Conservation (phyloP, 2,113 vertebrate species). For the Tympanuchus pallidicinctus region DNA sequence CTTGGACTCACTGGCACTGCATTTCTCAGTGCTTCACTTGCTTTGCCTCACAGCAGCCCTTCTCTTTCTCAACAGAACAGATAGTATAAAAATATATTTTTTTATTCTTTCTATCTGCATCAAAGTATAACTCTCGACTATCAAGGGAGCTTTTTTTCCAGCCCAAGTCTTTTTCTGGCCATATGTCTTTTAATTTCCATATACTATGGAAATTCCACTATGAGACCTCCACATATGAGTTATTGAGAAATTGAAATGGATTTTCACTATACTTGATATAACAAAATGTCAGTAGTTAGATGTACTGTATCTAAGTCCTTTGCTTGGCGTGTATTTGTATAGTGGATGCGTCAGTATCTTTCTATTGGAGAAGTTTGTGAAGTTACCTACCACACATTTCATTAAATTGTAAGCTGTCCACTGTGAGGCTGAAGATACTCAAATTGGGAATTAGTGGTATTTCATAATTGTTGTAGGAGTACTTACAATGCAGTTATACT, state of each 20-base stretch:
- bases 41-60: background rate
- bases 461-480: conserved; percentile 49
- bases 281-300: background rate
- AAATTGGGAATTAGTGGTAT: conserved; percentile 56
- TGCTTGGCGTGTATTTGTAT: background rate
- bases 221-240: background rate
- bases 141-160: background rate
- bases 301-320: background rate
- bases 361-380: background rate
- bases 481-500: conserved; percentile 49
- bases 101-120: background rate
- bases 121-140: background rate
- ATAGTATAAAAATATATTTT: background rate
- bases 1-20: background rate
- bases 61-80: background rate
- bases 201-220: background rate
- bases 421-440: conserved; percentile 58
- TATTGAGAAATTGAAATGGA: background rate
- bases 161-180: background rate
- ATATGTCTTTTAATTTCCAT: background rate
- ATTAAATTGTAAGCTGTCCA: conserved; percentile 12
- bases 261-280: background rate
- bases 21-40: background rate
- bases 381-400: background rate
- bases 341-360: background rate